Evolutionary conservation across 2,113 vertebrate genomes (phyloP), one percentile per base, ranked within the genome.

Genomic region (Pelmatolapia mariae): DNA sequence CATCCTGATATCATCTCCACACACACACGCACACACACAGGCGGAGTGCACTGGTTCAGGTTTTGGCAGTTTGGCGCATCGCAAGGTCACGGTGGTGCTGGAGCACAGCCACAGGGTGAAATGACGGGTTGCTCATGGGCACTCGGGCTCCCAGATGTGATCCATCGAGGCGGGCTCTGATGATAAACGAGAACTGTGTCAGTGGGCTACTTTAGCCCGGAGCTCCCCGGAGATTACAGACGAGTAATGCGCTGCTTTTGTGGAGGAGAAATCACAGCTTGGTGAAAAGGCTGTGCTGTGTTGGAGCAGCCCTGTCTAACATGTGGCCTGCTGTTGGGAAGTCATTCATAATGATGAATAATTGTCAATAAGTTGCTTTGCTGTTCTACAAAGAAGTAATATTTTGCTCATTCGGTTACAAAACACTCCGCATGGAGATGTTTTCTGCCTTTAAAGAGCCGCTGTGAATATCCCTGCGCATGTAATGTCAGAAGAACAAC

Each of bases 81-180:
- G 68, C 92, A 93, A 94, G 94, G 94, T 94, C 94, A 93, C 81
- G 18, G 76, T 82, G 89, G 24, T 38, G 89, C 11, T 24, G 66
- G 5, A 38, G 66, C 36, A 56, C 71, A 12, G 2, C 8, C 54
- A 38, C 26, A 19, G 63, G 26, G 57, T 63, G 63, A 13, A 76
- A 26, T 18, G 45, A 33, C 26, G 45, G 36, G 66, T 57, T 82
- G 81, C 36, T 47, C 54, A 45, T 36, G 71, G 63, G 66, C 85
- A 31, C 78, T 19, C 22, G 4, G 84, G 50, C 47, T 47, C 56
- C 52, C 54, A 73, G 71, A 76, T 4, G 38, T 16, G 33, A 33
- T 24, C 33, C 13, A 5, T 16, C 2, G 24, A 33, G 13, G 80
- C 29, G 45, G 4, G 43, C 31, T 57, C 22, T 18, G 4, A 18